A percentile compares a stretch with the other conserved stretches of the same genome.
These are phyloP conservation scores for Saimiri boliviensis DNA, from an alignment of 2,113 vertebrate genomes.

Conservation along the genomic window DNA sequence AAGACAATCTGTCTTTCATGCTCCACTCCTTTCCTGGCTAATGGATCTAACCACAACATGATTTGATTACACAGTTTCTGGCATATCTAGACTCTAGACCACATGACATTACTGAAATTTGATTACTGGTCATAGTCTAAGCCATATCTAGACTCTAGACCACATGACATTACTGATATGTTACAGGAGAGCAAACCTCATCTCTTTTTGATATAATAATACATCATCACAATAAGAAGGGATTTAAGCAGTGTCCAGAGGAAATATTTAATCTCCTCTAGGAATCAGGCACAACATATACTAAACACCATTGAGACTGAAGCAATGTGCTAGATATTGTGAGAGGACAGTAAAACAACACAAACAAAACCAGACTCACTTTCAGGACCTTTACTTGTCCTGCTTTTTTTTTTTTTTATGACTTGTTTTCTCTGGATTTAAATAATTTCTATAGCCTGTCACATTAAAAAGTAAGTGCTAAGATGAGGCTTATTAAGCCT, in stretches of 20 bases:
- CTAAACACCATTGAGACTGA: neutral
- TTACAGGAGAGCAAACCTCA: neutral
- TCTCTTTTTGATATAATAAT: neutral
- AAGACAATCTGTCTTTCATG: neutral
- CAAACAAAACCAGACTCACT: neutral
- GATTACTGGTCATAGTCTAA: neutral
- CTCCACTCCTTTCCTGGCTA: neutral
- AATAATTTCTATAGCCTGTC: neutral
- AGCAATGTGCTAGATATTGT: accelerated
- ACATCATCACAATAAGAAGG: neutral
- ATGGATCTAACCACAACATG: neutral
- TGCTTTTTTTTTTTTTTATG: neutral
- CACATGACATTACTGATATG: neutral
- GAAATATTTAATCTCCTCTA: neutral
- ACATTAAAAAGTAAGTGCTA: constrained; percentile 4
- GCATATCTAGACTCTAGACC: neutral
- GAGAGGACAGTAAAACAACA: neutral
- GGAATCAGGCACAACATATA: neutral
- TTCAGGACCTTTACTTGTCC: neutral
- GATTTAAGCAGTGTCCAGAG: neutral
- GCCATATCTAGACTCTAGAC: neutral
- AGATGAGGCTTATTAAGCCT: neutral
- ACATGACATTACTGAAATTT: neutral
- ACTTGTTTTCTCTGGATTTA: constrained; percentile 3
- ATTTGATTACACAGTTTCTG: neutral